phyloP scores from a whole-genome alignment of 2,113 vertebrate species.

The Thryonomys swinderianus region DNA sequence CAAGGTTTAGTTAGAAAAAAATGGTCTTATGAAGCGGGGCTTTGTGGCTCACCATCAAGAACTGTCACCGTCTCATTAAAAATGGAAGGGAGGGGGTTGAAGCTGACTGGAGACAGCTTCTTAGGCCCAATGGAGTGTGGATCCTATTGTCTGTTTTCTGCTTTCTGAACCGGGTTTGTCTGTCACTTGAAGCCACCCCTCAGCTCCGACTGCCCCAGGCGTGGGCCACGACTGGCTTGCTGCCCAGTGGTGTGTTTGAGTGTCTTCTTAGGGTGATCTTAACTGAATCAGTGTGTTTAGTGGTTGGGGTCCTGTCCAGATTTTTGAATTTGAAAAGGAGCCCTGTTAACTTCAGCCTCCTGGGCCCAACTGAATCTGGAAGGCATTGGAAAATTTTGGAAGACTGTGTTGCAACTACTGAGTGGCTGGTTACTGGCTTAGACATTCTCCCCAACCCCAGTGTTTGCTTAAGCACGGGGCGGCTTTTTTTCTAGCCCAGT shows the following conservation, averaged over 20 bases:
- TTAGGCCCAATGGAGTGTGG: slow-evolving; percentile 54
- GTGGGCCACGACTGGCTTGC: not conserved
- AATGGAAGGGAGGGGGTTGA: slow-evolving; percentile 22
- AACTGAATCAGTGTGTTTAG: slow-evolving; percentile 77
- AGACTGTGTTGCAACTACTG: slow-evolving; percentile 58
- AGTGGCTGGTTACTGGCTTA: slow-evolving; percentile 65
- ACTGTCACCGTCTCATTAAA: slow-evolving; percentile 73
- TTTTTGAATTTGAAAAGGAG: slow-evolving; percentile 78
- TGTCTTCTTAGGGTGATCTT: slow-evolving; percentile 69
- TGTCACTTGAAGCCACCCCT: slow-evolving; percentile 53
- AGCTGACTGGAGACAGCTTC: slow-evolving; percentile 55
- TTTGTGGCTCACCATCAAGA: slow-evolving; percentile 61
- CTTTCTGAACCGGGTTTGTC: slow-evolving; percentile 50
- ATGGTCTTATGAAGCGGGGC: slow-evolving; percentile 26
- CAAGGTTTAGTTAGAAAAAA: slow-evolving; percentile 26
- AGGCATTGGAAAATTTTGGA: slow-evolving; percentile 70
- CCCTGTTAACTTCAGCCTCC: slow-evolving; percentile 65
- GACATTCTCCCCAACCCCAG: not conserved
- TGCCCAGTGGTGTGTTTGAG: slow-evolving; percentile 72
- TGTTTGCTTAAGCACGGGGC: slow-evolving; percentile 62
- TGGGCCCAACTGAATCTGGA: slow-evolving; percentile 70
- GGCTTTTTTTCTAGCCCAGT: slow-evolving; percentile 69
- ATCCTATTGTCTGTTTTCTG: slow-evolving; percentile 61
- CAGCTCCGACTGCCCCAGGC: not conserved
- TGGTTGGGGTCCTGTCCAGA: slow-evolving; percentile 53